Evolutionary conservation across 2,797 vertebrate genomes (phyloP).

Genomic region (Eptatretus atami): DNA sequence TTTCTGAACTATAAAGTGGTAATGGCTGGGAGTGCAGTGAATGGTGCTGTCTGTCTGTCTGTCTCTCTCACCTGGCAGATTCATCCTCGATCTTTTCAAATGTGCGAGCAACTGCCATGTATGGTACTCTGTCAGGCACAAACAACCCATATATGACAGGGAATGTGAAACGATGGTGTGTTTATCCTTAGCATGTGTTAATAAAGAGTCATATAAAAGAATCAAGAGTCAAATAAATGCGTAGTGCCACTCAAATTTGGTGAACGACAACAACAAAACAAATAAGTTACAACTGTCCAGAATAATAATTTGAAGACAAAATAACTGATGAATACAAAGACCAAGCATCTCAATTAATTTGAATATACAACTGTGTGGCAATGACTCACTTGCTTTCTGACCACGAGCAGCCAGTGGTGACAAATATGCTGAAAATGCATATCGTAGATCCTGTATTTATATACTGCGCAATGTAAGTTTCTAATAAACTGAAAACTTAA

Average conservation of each 20-base stretch:
- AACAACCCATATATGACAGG: neutral
- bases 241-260: neutral
- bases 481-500: too few species aligned
- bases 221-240: neutral
- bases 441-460: too few species aligned
- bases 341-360: too few species aligned
- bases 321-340: too few species aligned
- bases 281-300: neutral
- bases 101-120: slow-evolving; percentile 45
- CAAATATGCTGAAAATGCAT: too few species aligned
- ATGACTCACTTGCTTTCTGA: too few species aligned
- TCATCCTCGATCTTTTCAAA: slow-evolving; percentile 64
- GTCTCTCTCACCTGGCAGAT: slow-evolving; percentile 29
- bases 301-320: neutral
- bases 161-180: neutral
- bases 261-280: neutral
- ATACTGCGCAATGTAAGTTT: too few species aligned
- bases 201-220: neutral
- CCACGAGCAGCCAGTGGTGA: too few species aligned
- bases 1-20: too few species aligned
- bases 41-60: too few species aligned
- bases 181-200: neutral
- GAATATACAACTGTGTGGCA: too few species aligned
- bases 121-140: slow-evolving; percentile 28
- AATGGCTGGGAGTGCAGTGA: too few species aligned